Evolutionary conservation across 2,888 invertebrate species (phyloP).

Genomic region (Imbricaverruca yamaguchii): DNA sequence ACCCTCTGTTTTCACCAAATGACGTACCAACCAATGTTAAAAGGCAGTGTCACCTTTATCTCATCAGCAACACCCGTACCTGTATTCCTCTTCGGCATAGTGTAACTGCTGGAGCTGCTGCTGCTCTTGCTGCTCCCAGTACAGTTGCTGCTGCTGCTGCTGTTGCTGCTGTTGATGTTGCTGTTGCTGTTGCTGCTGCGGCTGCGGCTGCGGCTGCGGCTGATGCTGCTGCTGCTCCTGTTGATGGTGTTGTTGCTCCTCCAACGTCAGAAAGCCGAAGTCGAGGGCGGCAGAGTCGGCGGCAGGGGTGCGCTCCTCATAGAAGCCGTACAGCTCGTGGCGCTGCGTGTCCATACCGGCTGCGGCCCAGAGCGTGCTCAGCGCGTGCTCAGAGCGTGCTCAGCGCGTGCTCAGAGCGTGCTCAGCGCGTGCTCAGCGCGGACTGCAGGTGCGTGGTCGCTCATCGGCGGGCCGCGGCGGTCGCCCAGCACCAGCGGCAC

Average conservation of each 20-base stretch:
- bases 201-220: not conserved
- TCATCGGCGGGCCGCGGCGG: no score
- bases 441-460: no score
- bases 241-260: not conserved
- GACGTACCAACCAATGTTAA: no score
- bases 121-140: not conserved
- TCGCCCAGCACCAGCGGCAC: no score
- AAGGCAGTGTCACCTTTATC: no score
- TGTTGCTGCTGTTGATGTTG: not conserved
- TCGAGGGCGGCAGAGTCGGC: not conserved
- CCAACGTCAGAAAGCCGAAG: slow-evolving; percentile 10
- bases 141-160: not conserved
- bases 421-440: no score
- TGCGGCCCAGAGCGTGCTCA: no score
- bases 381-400: no score
- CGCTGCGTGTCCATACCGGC: not conserved
- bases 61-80: not conserved
- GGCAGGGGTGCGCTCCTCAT: not conserved
- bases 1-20: no score
- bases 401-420: no score
- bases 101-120: not conserved
- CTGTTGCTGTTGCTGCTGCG: not conserved
- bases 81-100: not conserved
- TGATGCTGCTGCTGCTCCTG: not conserved
- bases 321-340: not conserved